Conservation (phyloP, 2,888 invertebrate genomes). For the Cartodere bifasciata region DNA sequence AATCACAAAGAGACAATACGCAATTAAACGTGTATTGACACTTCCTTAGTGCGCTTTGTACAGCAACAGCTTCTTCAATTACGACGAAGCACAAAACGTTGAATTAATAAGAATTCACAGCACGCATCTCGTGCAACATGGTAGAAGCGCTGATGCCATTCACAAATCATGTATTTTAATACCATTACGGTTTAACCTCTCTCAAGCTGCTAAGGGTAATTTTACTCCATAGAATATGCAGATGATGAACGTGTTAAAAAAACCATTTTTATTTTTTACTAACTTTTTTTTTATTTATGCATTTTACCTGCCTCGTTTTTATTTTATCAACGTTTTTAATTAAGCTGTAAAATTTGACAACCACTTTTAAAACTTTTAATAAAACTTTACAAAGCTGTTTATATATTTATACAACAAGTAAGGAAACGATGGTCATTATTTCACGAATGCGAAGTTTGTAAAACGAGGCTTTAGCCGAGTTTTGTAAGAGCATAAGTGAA, state of each 20-base stretch:
- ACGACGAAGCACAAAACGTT: not conserved
- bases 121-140: not conserved
- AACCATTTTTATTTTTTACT: not conserved
- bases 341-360: too few species aligned
- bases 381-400: too few species aligned
- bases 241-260: not conserved
- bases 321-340: too few species aligned
- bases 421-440: too few species aligned
- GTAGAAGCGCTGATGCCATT: not conserved
- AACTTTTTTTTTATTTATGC: not conserved
- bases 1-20: constrained; percentile 9
- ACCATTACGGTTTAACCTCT: not conserved
- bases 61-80: not conserved
- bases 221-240: not conserved
- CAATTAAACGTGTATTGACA: constrained; percentile 13
- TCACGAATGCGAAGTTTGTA: too few species aligned
- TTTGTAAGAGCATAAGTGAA: too few species aligned
- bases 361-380: too few species aligned
- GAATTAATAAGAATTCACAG: constrained; percentile 1
- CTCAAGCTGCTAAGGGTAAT: not conserved
- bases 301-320: too few species aligned
- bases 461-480: too few species aligned
- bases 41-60: constrained; percentile 6
- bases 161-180: not conserved
- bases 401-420: too few species aligned